Percentiles rank a stretch among this genome's conserved stretches.
phyloP scores from a whole-genome alignment of 2,888 invertebrate genomes.

The Chelonus formosanus region DNA sequence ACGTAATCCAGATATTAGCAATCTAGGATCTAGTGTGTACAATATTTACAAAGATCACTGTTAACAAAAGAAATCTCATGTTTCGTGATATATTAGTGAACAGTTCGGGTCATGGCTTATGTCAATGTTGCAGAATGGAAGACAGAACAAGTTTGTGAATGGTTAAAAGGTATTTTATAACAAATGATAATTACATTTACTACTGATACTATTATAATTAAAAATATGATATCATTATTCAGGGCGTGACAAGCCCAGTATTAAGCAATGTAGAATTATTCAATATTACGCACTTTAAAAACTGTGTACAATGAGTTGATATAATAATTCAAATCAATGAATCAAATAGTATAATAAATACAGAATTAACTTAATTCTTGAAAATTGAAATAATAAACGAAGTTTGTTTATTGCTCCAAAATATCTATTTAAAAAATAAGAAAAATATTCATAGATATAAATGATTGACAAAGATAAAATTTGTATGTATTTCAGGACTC shows the following conservation, averaged over 20 bases:
- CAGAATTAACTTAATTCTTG: too few species aligned
- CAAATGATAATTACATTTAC: slow-evolving; percentile 9
- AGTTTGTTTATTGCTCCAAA: too few species aligned
- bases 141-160: slow-evolving; percentile 88
- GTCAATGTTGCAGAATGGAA: slow-evolving; percentile 90
- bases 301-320: too few species aligned
- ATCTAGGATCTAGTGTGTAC: slow-evolving; percentile 7
- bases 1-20: too few species aligned
- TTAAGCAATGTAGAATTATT: background rate
- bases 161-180: slow-evolving; percentile 79
- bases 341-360: too few species aligned
- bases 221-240: slow-evolving; percentile 1
- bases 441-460: too few species aligned
- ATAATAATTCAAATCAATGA: too few species aligned
- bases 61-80: slow-evolving; percentile 37
- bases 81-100: slow-evolving; percentile 40
- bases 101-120: slow-evolving; percentile 73
- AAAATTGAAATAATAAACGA: too few species aligned
- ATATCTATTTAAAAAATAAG: background rate
- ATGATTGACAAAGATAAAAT: background rate
- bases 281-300: background rate
- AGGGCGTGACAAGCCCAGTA: slow-evolving; percentile 41
- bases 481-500: slow-evolving; percentile 70
- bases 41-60: background rate
- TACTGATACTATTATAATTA: slow-evolving; percentile 10